Percentiles rank a stretch among this genome's conserved stretches.
phyloP scores from a whole-genome alignment of 2,113 vertebrate genomes.

The Euleptes europaea region DNA sequence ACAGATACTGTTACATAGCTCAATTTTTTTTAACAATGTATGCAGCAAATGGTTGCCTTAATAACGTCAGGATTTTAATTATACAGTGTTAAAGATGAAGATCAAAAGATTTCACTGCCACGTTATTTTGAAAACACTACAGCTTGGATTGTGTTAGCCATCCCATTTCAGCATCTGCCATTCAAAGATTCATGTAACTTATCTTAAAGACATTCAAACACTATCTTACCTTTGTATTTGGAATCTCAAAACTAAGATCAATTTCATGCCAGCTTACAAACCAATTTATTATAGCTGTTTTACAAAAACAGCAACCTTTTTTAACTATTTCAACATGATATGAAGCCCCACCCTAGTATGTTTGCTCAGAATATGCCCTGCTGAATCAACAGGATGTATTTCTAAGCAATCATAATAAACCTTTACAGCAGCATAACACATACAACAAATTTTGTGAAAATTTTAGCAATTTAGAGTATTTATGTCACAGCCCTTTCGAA shows the following conservation, averaged over 20 bases:
- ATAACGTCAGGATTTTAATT: not conserved
- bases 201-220: not conserved
- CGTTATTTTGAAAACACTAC: not conserved
- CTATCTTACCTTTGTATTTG: not conserved
- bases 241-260: not conserved
- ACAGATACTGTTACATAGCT: not conserved
- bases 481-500: not conserved
- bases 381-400: not conserved
- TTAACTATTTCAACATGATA: not conserved
- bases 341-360: not conserved
- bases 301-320: not conserved
- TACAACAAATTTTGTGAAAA: not conserved
- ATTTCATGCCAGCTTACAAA: conserved; percentile 13
- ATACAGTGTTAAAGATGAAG: not conserved
- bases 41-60: not conserved
- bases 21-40: not conserved
- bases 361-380: not conserved
- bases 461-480: not conserved
- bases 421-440: not conserved
- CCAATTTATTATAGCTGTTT: not conserved
- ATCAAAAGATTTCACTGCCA: not conserved
- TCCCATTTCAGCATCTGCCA: not conserved
- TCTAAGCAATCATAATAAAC: not conserved
- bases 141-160: not conserved
- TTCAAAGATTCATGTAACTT: not conserved